These are phyloP conservation scores for Poeciliopsis prolifica DNA, from an alignment of 2,113 vertebrate species.

Conservation along the genomic window DNA sequence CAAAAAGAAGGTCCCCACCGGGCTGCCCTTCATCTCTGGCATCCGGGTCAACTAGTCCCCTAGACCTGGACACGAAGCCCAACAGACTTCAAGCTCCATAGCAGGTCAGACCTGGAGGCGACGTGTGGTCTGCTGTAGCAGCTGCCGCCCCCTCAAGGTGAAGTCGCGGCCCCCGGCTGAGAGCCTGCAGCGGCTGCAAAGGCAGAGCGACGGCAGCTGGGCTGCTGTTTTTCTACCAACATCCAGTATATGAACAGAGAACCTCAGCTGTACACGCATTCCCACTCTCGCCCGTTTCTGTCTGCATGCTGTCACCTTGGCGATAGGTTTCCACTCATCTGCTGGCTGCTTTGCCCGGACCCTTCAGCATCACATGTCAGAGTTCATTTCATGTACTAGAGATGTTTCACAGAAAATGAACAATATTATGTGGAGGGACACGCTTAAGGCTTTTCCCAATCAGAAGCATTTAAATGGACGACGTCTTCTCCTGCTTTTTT, in stretches of 20 bases:
- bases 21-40: constrained; percentile 94
- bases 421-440: not conserved
- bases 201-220: constrained; percentile 26
- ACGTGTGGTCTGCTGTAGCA: constrained; percentile 29
- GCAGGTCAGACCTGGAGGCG: constrained; percentile 45
- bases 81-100: constrained; percentile 57
- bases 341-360: not conserved
- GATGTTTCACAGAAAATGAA: constrained; percentile 4
- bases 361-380: not conserved
- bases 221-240: constrained; percentile 57
- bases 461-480: not conserved
- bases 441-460: not conserved
- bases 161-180: constrained; percentile 37
- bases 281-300: constrained; percentile 1
- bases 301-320: constrained; percentile 49
- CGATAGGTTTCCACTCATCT: constrained; percentile 12
- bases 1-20: constrained; percentile 89
- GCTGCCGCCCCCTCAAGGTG: constrained; percentile 39
- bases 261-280: constrained; percentile 35
- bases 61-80: constrained; percentile 27
- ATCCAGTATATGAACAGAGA: constrained; percentile 35
- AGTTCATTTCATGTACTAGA: no score
- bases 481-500: not conserved
- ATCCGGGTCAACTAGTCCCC: constrained; percentile 85
- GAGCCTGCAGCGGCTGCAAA: constrained; percentile 30